A percentile compares a stretch with the other conserved stretches of the same genome.
Evolutionary conservation across 2,888 invertebrate genomes (phyloP).

Genomic region (Melinaea menophilus): DNA sequence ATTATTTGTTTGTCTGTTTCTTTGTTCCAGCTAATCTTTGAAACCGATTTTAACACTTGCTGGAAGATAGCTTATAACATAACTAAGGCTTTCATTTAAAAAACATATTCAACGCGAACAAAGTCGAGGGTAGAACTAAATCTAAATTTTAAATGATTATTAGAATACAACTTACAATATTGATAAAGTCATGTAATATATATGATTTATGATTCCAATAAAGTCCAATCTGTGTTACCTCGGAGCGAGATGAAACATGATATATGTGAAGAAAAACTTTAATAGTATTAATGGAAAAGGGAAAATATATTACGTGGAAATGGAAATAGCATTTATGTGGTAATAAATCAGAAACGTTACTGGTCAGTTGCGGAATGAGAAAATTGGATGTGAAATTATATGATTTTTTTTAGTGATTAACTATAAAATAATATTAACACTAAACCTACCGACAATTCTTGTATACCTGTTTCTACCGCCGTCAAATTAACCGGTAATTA

Average conservation of each 20-base stretch:
- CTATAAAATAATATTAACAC: neutral
- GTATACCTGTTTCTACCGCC: too few species aligned
- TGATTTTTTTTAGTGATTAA: neutral
- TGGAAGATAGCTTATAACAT: too few species aligned
- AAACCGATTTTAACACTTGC: too few species aligned
- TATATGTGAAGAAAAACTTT: constrained; percentile 38
- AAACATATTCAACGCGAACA: too few species aligned
- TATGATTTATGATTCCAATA: constrained; percentile 2
- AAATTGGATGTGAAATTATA: constrained; percentile 22
- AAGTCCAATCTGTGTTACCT: constrained; percentile 2
- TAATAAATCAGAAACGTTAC: constrained; percentile 56
- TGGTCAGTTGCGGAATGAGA: constrained; percentile 36
- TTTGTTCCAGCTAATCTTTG: too few species aligned
- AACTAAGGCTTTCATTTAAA: too few species aligned
- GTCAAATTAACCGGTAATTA: too few species aligned
- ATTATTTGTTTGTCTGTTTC: too few species aligned
- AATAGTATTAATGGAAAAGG: constrained; percentile 42
- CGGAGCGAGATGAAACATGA: constrained; percentile 5
- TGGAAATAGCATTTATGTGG: constrained; percentile 48
- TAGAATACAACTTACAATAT: neutral
- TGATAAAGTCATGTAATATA: neutral
- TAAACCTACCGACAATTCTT: too few species aligned
- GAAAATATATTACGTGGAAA: constrained; percentile 42
- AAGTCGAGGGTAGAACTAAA: too few species aligned
- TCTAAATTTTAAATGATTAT: too few species aligned